These are phyloP conservation scores for Standfussiana lucernea DNA, from an alignment of 2,888 invertebrate species.

Conservation along the genomic window DNA sequence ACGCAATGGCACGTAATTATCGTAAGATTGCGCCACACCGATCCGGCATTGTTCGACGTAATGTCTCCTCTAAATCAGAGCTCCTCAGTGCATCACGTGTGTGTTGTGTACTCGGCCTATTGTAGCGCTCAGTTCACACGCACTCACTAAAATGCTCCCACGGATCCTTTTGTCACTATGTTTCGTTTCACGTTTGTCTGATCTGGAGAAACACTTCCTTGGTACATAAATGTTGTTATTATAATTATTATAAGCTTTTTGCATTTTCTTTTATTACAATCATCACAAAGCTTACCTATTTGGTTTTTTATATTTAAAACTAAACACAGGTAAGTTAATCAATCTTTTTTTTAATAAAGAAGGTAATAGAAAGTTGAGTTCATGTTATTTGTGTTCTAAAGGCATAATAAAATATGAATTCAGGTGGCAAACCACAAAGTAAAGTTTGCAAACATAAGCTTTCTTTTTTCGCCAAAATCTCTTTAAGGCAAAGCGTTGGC, in stretches of 20 bases:
- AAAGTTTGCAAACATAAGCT: constrained; percentile 41
- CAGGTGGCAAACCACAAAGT: constrained; percentile 16
- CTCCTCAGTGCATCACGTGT: constrained; percentile 81
- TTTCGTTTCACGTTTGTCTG: constrained; percentile 66
- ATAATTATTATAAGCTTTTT: constrained; percentile 5
- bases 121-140: constrained; percentile 87
- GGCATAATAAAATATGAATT: constrained; percentile 43
- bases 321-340: not conserved
- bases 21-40: constrained; percentile 82
- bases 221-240: constrained; percentile 52
- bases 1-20: constrained; percentile 86
- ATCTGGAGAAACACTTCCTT: constrained; percentile 70
- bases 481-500: constrained; percentile 46
- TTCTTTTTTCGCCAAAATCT: constrained; percentile 58
- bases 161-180: constrained; percentile 75
- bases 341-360: constrained; percentile 8
- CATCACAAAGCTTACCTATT: not conserved
- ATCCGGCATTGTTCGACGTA: constrained; percentile 86
- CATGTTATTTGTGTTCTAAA: constrained; percentile 23
- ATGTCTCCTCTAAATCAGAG: constrained; percentile 88
- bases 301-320: not conserved
- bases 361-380: constrained; percentile 35
- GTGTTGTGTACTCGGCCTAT: constrained; percentile 76
- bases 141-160: constrained; percentile 87
- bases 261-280: constrained; percentile 19